phyloP scores from a whole-genome alignment of 2,113 vertebrate species.

The Pongo abelii region DNA sequence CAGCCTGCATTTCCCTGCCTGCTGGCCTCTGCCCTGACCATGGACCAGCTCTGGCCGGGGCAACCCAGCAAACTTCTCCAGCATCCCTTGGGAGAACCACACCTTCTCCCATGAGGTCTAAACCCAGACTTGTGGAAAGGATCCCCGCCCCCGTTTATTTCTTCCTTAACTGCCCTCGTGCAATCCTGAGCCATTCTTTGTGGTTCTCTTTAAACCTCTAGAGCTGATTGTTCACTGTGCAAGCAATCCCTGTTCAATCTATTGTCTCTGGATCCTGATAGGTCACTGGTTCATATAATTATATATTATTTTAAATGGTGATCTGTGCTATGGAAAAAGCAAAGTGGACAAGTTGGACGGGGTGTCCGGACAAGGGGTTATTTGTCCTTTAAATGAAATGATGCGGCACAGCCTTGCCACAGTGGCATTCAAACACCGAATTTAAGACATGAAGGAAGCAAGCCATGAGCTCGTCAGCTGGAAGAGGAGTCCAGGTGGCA shows the following conservation, averaged over 20 bases:
- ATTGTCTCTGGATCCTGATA: not conserved
- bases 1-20: not conserved
- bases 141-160: rapidly evolving
- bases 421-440: not conserved
- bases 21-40: not conserved
- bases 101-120: not conserved
- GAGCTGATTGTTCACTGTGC: not conserved
- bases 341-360: not conserved
- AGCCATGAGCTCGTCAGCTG: not conserved
- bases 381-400: not conserved
- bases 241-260: not conserved
- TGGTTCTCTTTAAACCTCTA: not conserved
- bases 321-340: not conserved
- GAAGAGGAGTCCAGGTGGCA: not conserved
- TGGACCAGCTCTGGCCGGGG: not conserved
- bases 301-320: not conserved
- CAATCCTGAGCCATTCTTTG: not conserved
- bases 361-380: not conserved
- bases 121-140: not conserved
- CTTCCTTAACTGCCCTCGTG: not conserved
- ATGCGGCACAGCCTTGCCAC: not conserved
- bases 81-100: not conserved
- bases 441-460: not conserved
- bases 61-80: not conserved
- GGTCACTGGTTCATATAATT: not conserved